These are phyloP conservation scores for Diplodus sargus DNA, from an alignment of 2,797 vertebrate species.

Conservation along the genomic window DNA sequence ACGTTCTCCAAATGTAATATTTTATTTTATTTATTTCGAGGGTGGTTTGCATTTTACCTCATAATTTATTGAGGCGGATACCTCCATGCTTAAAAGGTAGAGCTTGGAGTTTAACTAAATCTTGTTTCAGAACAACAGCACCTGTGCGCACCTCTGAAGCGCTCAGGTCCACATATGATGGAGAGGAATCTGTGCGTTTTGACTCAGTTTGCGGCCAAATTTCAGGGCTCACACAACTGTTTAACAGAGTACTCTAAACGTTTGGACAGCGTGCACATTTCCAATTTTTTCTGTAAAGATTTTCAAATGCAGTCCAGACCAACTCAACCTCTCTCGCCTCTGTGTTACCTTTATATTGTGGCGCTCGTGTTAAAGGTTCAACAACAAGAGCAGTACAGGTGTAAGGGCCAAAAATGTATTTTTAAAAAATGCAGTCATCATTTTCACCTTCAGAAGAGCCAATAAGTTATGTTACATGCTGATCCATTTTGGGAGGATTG, in stretches of 20 bases:
- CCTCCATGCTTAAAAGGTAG: not conserved
- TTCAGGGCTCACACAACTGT: not conserved
- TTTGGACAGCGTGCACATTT: not conserved
- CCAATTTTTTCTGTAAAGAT: constrained; percentile 1
- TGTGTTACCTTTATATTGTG: not conserved
- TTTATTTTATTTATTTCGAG: constrained; percentile 6
- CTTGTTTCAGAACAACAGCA: not conserved
- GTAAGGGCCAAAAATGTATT: not conserved
- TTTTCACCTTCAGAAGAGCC: constrained; percentile 8
- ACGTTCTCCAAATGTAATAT: not conserved
- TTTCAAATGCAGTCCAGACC: not conserved
- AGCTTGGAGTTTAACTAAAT: constrained; percentile 7
- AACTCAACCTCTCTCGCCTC: constrained; percentile 12
- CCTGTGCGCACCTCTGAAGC: constrained; percentile 17
- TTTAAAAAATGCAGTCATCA: not conserved
- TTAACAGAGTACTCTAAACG: not conserved
- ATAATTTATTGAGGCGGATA: not conserved
- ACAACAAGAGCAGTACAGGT: not conserved
- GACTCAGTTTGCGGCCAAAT: not conserved
- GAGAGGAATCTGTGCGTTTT: not conserved
- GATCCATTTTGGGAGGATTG: not conserved
- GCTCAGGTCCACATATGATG: constrained; percentile 2
- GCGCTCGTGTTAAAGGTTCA: not conserved
- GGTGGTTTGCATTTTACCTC: not conserved
- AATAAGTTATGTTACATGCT: not conserved